Evolutionary conservation across 2,888 invertebrate genomes (phyloP).

Genomic region (Rhagonycha fulva): DNA sequence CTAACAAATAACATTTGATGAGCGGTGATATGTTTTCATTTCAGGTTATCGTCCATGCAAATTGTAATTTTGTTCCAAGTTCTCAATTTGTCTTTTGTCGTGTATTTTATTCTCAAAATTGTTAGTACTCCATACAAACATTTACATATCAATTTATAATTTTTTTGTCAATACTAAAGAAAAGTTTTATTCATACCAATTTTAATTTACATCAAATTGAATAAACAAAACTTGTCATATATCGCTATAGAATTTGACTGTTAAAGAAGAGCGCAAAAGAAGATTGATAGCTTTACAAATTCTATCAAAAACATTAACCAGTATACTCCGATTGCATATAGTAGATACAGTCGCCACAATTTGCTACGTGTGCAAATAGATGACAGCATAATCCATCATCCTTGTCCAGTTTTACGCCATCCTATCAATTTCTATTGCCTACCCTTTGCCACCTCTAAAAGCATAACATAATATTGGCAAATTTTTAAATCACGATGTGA

Average conservation of each 20-base stretch:
- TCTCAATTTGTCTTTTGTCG: constrained; percentile 27
- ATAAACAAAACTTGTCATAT: constrained; percentile 45
- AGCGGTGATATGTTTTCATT: constrained; percentile 52
- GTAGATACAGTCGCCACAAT: constrained; percentile 47
- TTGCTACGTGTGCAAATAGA: constrained; percentile 52
- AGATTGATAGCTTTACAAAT: constrained; percentile 51
- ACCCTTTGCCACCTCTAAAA: constrained; percentile 19
- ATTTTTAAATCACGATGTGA: background rate
- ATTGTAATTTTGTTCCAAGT: constrained; percentile 44
- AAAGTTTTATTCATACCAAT: constrained; percentile 34
- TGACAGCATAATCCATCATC: constrained; percentile 54
- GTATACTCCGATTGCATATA: constrained; percentile 41
- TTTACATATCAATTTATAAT: constrained; percentile 9
- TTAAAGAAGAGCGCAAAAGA: constrained; percentile 45
- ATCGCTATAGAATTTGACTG: constrained; percentile 45
- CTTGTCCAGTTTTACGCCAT: constrained; percentile 46
- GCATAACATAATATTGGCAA: constrained; percentile 10
- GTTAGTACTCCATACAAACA: constrained; percentile 11
- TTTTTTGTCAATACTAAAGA: background rate
- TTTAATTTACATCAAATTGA: constrained; percentile 37
- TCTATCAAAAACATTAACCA: constrained; percentile 51
- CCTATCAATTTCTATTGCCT: constrained; percentile 34
- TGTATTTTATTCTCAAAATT: constrained; percentile 6
- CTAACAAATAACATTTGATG: constrained; percentile 53
- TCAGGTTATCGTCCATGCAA: constrained; percentile 50